Conservation (phyloP, 1,140 invertebrate genomes). For the Drosophila azteca region DNA sequence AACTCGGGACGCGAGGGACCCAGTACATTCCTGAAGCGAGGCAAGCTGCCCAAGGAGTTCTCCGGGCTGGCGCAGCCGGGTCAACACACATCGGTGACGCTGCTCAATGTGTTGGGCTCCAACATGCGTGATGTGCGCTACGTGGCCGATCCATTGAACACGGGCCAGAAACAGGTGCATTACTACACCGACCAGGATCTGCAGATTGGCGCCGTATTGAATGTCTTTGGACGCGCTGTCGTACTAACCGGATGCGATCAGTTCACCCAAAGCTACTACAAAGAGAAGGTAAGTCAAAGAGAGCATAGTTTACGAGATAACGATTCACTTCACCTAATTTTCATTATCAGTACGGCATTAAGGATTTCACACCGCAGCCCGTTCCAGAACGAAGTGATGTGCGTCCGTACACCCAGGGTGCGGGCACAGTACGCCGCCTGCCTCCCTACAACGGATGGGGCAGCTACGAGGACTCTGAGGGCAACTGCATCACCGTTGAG, state of each 20-base stretch:
- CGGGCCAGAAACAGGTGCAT: conserved; percentile 84
- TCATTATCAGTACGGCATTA: conserved; percentile 78
- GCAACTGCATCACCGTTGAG: conserved; percentile 91
- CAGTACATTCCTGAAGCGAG: conserved; percentile 89
- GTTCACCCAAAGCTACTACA: conserved; percentile 95
- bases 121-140: conserved; percentile 86
- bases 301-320: too few relatives aligned
- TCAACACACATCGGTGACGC: conserved; percentile 85
- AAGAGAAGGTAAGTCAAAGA: conserved; percentile 84
- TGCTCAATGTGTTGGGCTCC: conserved; percentile 89
- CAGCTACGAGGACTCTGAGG: conserved; percentile 93
- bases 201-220: conserved; percentile 90
- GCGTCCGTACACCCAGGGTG: conserved; percentile 47
- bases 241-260: conserved; percentile 93
- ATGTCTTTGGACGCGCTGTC: conserved; percentile 91
- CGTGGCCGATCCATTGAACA: conserved; percentile 86
- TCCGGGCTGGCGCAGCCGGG: conserved; percentile 86
- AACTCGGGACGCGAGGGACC: conserved; percentile 89
- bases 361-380: conserved; percentile 87
- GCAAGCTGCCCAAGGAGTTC: conserved; percentile 90
- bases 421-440: conserved; percentile 84
- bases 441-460: conserved; percentile 96
- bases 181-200: conserved; percentile 89
- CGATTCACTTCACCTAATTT: neutral
- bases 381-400: conserved; percentile 82